Conservation (phyloP, 2,888 invertebrate species). For the Drosophila incognita region DNA sequence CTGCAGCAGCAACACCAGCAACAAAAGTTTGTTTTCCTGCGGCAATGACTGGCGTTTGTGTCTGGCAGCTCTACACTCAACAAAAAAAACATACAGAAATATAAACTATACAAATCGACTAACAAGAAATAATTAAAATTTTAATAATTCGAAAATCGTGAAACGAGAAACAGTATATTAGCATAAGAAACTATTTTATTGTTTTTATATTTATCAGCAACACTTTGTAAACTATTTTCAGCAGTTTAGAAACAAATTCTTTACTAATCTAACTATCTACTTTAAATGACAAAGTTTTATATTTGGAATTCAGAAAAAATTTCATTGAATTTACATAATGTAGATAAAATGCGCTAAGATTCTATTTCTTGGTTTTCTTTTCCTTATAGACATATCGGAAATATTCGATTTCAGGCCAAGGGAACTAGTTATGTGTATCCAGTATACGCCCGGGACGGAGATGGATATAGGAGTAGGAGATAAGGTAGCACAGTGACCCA, state of each 20-base stretch:
- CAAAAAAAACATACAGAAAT: background rate
- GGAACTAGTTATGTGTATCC: background rate
- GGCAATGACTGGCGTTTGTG: slow-evolving; percentile 74
- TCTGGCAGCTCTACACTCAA: slow-evolving; percentile 27
- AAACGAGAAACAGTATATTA: background rate
- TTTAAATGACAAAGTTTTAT: background rate
- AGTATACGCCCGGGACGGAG: background rate
- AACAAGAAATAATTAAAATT: background rate
- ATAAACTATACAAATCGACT: background rate
- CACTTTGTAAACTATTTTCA: background rate
- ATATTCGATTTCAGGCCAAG: background rate
- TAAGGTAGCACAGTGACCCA: background rate
- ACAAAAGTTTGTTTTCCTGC: slow-evolving; percentile 77
- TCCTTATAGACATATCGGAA: background rate
- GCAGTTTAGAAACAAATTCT: accelerated
- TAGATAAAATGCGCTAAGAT: no score
- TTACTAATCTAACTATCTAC: background rate
- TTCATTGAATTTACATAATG: background rate
- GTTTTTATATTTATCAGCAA: background rate
- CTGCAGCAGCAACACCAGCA: slow-evolving; percentile 31
- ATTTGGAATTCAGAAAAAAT: background rate
- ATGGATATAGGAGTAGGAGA: background rate
- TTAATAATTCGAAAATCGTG: background rate
- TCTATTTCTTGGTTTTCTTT: background rate
- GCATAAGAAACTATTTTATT: background rate